Base-by-base conservation (phyloP, 2,797 vertebrate genomes). In the Echeneis naucrates region DNA sequence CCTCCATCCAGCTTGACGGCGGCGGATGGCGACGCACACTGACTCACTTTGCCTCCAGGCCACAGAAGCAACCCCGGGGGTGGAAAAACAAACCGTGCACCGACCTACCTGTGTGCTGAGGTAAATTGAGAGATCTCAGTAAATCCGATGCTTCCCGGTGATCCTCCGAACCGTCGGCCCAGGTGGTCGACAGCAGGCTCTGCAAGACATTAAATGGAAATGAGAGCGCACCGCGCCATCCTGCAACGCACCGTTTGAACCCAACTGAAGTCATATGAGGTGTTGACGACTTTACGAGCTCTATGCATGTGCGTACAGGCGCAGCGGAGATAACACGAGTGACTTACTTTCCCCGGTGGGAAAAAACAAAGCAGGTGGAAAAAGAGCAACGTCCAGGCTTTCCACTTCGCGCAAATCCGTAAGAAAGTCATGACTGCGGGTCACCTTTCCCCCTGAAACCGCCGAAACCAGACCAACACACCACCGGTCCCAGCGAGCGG, bases 61-160 rank as follows among this genome's bases (percentile, higher is more conserved):
- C n/a, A n/a, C n/a, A n/a, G n/a, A n/a, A n/a, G n/a, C n/a, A n/a
- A n/a, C n/a, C n/a, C n/a, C n/a, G n/a, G n/a, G n/a, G n/a, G n/a
- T n/a, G n/a, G n/a, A n/a, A n/a, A n/a, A n/a, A n/a, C n/a, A n/a
- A n/a, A n/a, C n/a, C n/a, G n/a, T n/a, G n/a, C n/a, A 40, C 1
- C 16, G 5, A 24, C 88, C 32, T 87, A 95, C 95, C 95, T 94
- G 94, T 94, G 44, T 89, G 82, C 23, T 77, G 83, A 78, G 92
- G 92, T 87, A 95, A 89, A 77, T 79, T 84, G 26, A 94, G 91
- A 26, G 84, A 89, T 4, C 78, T 87, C 50, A 95, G 92, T 68
- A 94, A 53, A 35, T 56, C 40, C 8, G 86, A 82, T 24, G 69
- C 57, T 52, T 70, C 80, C 55, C 19, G 77, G 4, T 33, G 66